Evolutionary conservation across 2,113 vertebrate species (phyloP).

Genomic region (Pampusana beccarii): DNA sequence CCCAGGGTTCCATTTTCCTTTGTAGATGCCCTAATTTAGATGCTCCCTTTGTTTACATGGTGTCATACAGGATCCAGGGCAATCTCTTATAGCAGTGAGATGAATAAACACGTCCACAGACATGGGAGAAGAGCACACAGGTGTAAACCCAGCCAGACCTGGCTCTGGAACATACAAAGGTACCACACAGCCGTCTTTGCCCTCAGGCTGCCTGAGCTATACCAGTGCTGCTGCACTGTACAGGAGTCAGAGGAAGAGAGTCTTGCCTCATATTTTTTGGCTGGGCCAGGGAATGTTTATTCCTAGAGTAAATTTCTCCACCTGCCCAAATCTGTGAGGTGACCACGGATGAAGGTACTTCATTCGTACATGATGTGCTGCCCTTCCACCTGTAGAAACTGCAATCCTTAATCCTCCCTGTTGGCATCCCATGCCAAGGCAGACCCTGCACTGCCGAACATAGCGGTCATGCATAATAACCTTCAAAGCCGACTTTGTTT

Average conservation of each 20-base stretch:
- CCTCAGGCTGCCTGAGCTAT: neutral
- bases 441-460: neutral
- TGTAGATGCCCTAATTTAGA: neutral
- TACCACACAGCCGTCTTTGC: neutral
- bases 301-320: neutral
- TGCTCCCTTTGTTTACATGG: neutral
- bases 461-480: neutral
- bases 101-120: neutral
- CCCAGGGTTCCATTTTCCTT: neutral
- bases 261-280: neutral
- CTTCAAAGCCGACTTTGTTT: slow-evolving; percentile 44
- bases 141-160: neutral
- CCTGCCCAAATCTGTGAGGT: neutral
- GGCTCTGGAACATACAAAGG: neutral
- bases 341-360: neutral
- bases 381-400: neutral
- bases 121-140: neutral
- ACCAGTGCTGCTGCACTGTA: neutral
- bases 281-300: neutral
- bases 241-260: neutral
- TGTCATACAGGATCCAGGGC: neutral
- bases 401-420: neutral
- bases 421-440: neutral
- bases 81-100: neutral
- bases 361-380: neutral